These are phyloP conservation scores for Drosophila limbata DNA, from an alignment of 2,888 invertebrate genomes.

Conservation along the genomic window DNA sequence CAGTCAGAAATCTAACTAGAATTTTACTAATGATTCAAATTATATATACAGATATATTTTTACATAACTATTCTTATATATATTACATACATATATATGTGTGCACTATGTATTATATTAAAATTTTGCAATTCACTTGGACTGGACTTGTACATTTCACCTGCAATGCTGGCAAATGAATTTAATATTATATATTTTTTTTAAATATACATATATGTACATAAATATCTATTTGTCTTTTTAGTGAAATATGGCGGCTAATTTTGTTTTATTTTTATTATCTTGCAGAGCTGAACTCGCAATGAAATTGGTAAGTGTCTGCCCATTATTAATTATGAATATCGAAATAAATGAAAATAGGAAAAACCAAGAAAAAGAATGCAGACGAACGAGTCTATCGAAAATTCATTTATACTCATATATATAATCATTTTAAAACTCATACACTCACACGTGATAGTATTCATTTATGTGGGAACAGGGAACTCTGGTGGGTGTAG, in stretches of 20 bases:
- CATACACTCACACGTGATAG: conserved; percentile 1
- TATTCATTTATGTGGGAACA: neutral
- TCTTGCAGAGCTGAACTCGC: conserved; percentile 5
- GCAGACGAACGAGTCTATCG: conserved; percentile 23
- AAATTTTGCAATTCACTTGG: neutral
- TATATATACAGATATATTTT: neutral
- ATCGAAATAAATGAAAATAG: conserved; percentile 20
- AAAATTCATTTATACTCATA: conserved; percentile 20
- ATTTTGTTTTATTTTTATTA: conserved; percentile 6
- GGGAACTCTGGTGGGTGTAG: neutral
- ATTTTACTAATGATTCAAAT: neutral
- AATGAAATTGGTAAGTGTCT: conserved; percentile 44
- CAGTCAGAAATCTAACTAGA: neutral
- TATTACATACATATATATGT: no score
- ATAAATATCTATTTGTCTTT: neutral
- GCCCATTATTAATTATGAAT: conserved; percentile 64
- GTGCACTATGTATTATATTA: neutral
- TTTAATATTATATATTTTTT: conserved; percentile 6
- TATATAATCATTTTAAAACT: neutral
- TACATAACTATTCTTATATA: neutral
- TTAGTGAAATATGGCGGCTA: neutral
- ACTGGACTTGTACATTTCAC: neutral
- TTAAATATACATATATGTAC: neutral
- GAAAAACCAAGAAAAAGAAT: conserved; percentile 20
- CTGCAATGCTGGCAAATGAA: conserved; percentile 1